These are phyloP conservation scores for Odocoileus virginianus DNA, from an alignment of 2,113 vertebrate species.

Conservation along the genomic window DNA sequence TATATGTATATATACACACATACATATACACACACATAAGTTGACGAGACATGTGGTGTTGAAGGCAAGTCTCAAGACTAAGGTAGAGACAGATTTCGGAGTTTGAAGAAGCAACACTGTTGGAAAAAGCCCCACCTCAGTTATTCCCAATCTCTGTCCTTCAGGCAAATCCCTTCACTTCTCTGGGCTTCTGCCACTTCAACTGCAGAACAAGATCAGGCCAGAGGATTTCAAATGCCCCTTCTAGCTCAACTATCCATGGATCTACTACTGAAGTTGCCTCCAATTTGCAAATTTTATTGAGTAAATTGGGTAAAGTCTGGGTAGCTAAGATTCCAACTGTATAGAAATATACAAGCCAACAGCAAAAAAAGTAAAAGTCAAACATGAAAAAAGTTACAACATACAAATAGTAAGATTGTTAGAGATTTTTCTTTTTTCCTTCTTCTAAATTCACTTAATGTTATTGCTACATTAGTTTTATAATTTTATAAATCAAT, in stretches of 20 bases:
- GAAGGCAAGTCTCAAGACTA: neutral
- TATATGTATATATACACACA: neutral
- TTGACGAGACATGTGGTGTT: neutral
- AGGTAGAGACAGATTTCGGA: fast-evolving
- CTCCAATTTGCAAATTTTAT: neutral
- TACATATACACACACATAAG: neutral
- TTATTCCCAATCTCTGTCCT: neutral
- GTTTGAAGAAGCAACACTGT: neutral
- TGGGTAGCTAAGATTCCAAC: neutral
- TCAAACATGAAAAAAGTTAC: neutral
- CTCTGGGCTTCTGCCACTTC: neutral
- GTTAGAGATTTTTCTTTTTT: neutral
- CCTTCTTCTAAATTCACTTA: neutral
- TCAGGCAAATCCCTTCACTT: neutral
- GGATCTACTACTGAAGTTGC: neutral
- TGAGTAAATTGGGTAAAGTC: neutral
- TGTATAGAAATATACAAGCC: neutral
- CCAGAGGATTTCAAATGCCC: neutral
- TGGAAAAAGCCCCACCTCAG: neutral
- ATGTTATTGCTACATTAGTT: neutral
- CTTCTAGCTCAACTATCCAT: neutral
- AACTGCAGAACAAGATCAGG: neutral
- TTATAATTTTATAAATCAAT: neutral
- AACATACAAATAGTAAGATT: neutral
- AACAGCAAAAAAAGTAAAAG: neutral